These are phyloP conservation scores for Bryconaethiops microstoma DNA, from an alignment of 2,797 vertebrate genomes.

Conservation along the genomic window DNA sequence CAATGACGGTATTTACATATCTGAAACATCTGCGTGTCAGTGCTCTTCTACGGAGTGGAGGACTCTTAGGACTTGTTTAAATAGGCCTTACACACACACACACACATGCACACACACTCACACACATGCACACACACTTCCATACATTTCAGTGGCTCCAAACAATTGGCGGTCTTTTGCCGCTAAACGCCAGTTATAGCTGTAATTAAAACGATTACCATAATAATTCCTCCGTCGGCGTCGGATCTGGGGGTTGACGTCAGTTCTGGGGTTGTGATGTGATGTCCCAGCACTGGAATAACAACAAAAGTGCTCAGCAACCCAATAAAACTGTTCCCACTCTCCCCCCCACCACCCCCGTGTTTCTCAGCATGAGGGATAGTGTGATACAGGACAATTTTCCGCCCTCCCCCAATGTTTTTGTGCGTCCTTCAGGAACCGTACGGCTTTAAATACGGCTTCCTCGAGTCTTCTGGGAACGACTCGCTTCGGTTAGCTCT, in stretches of 20 bases:
- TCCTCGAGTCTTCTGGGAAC: constrained; percentile 54
- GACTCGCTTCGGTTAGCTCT: constrained; percentile 64
- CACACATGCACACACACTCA: neutral
- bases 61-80: constrained; percentile 23
- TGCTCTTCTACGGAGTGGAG: constrained; percentile 56
- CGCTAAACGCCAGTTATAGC: constrained; percentile 24
- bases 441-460: constrained; percentile 57
- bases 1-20: constrained; percentile 67
- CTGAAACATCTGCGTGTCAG: constrained; percentile 61
- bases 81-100: neutral
- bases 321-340: constrained; percentile 26
- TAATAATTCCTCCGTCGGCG: neutral
- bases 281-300: constrained; percentile 24
- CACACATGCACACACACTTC: constrained; percentile 18
- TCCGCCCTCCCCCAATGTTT: constrained; percentile 39
- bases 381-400: constrained; percentile 44
- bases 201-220: constrained; percentile 28
- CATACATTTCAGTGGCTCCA: constrained; percentile 12
- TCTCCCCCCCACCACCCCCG: neutral
- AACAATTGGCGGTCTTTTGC: constrained; percentile 9
- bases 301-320: constrained; percentile 20
- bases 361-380: constrained; percentile 40
- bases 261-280: constrained; percentile 19
- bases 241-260: constrained; percentile 8
- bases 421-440: constrained; percentile 55